Evolutionary conservation across 2,888 invertebrate genomes (phyloP), one percentile per base, ranked within the genome.

Genomic region (Cheilosia soror): DNA sequence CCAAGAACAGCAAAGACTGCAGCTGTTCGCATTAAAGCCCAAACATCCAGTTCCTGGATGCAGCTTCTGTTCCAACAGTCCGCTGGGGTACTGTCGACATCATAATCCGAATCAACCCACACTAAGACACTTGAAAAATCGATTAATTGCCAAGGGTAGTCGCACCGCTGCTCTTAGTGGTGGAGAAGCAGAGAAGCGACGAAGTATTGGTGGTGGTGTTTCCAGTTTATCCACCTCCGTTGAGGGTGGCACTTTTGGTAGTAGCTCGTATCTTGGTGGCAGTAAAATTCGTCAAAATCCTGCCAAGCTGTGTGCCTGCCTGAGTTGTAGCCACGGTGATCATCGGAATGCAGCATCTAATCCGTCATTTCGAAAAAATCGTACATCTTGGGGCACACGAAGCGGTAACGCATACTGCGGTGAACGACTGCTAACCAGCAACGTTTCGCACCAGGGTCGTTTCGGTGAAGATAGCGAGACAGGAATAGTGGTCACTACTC

Each of bases 11-110:
- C 87, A 86, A 47, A 68, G 86, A 65, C 76, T 66, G 5, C 75
- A 76, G 80, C 77, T 86, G 58, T 65, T 82, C 62, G 73, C 66
- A 2, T 44, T 81, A 2, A 85, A 81, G 63, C 81, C 85, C 1
- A 80, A 58, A 49, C 66, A 85, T 66, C 85, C 85, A 40, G 85
- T 85, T 13, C 71, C 85, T 44, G 85, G 85, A 53, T 91, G 91
- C 78, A 91, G 90, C 37, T 91, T 91, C 84, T 91, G 91, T 88
- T 90, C 91, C 73, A 91, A 92, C 84, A 91, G 89, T 77, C 91
- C 91, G 15, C 90, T 91, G 71, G 91, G 91, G 63, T 91, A 91
- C 87, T 91, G 91, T 79, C 90, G 92, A 13, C 91, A 91, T 87
- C 91, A 91, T 69, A 87, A 72, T 76, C 82, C 82, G 51, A 81